Percentiles rank a stretch among this genome's conserved stretches.
Evolutionary conservation across 2,888 invertebrate genomes (phyloP).

Genomic region (Nymphalis c-album): DNA sequence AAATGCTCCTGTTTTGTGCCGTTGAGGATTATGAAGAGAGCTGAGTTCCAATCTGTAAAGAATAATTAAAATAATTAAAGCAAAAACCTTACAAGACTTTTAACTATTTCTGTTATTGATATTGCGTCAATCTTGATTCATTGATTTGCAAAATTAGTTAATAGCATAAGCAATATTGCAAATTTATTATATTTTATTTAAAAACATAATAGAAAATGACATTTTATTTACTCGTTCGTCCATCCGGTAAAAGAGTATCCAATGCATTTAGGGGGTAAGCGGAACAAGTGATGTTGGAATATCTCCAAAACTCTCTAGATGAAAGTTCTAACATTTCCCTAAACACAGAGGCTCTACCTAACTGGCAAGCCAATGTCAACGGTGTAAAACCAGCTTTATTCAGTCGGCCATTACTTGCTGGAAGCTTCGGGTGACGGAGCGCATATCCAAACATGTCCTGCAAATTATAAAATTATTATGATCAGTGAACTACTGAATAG

Average conservation of each 20-base stretch:
- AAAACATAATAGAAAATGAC: not conserved
- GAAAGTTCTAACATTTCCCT: slow-evolving; percentile 98
- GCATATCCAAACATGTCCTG: slow-evolving; percentile 99
- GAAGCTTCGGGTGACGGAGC: slow-evolving; percentile 94
- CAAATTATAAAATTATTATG: slow-evolving; percentile 35
- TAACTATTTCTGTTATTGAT: no score
- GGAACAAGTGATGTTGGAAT: slow-evolving; percentile 99
- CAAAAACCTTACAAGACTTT: no score
- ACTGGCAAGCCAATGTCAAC: slow-evolving; percentile 96
- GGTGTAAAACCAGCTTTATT: slow-evolving; percentile 96
- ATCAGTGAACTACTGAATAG: no score
- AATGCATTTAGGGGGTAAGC: slow-evolving; percentile 98
- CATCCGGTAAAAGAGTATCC: slow-evolving; percentile 96
- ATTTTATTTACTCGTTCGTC: slow-evolving; percentile 91
- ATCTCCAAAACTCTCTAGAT: slow-evolving; percentile 98
- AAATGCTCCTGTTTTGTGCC: slow-evolving; percentile 98
- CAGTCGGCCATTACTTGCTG: slow-evolving; percentile 94
- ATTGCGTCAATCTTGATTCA: no score
- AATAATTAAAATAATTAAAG: not conserved
- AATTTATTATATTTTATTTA: no score
- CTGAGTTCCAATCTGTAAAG: slow-evolving; percentile 97
- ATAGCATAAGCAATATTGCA: not conserved
- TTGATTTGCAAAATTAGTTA: no score
- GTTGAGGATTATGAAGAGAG: slow-evolving; percentile 97
- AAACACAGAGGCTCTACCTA: slow-evolving; percentile 98